phyloP scores from a whole-genome alignment of 2,888 invertebrate genomes.

The Monopis laevigella region DNA sequence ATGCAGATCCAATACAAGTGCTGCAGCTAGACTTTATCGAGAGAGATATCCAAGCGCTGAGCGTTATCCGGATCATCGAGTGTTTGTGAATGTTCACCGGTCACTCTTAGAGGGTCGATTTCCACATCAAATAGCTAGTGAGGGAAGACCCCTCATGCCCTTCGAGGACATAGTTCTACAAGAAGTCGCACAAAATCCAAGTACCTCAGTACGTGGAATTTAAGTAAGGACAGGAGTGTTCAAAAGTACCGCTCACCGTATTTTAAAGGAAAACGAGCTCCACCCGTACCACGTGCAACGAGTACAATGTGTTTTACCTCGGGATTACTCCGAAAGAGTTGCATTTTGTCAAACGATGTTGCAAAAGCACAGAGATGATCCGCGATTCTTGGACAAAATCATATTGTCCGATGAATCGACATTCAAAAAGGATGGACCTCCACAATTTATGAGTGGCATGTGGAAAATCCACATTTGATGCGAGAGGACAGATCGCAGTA shows the following conservation, averaged over 20 bases:
- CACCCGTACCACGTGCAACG: conserved; percentile 10
- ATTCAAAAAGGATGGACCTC: conserved; percentile 9
- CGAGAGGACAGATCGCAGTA: conserved; percentile 12
- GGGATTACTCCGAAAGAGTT: conserved; percentile 10
- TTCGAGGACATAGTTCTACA: conserved; percentile 16
- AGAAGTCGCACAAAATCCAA: conserved; percentile 9
- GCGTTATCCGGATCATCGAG: conserved; percentile 15
- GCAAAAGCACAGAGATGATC: conserved; percentile 12
- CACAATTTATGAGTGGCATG: no score
- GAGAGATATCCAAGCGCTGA: conserved; percentile 16
- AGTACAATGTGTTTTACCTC: conserved; percentile 12
- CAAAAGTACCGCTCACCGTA: conserved; percentile 13
- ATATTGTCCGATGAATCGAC: conserved; percentile 15
- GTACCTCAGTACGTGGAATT: neutral
- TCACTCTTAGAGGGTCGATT: conserved; percentile 12
- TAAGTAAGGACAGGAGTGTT: no score
- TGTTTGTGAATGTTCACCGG: conserved; percentile 17
- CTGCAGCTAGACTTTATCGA: conserved; percentile 17
- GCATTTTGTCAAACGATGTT: conserved; percentile 15
- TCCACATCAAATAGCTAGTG: conserved; percentile 15
- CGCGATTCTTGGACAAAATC: conserved; percentile 10
- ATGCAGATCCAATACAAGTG: conserved; percentile 17
- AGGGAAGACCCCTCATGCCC: conserved; percentile 15
- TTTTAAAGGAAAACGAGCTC: no score
- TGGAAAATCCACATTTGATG: conserved; percentile 12